Conservation (phyloP, 2,797 vertebrate genomes). For the Phoxinus dragarum region DNA sequence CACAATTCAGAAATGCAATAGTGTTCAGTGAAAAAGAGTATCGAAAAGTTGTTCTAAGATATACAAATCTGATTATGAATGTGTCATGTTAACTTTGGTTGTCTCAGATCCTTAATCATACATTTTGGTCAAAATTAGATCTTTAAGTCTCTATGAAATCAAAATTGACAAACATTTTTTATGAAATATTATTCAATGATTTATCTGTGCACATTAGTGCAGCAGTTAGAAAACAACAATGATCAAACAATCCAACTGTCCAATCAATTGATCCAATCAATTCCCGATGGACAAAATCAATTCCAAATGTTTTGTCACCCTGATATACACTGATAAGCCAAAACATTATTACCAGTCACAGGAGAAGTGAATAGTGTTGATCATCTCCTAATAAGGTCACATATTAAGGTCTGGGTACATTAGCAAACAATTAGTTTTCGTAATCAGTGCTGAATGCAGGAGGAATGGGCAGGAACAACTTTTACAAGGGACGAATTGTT, state of each 20-base stretch:
- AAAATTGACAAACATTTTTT: background rate
- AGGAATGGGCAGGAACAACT: too few relatives aligned
- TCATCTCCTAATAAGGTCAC: too few relatives aligned
- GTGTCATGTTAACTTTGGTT: background rate
- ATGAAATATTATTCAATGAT: background rate
- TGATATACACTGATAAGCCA: background rate
- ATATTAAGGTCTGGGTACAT: too few relatives aligned
- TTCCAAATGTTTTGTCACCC: background rate
- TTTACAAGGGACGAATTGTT: too few relatives aligned
- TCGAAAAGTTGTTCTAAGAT: background rate
- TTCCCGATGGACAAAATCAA: background rate
- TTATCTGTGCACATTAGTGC: background rate
- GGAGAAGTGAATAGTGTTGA: too few relatives aligned
- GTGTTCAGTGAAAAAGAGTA: background rate
- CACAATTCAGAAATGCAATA: background rate
- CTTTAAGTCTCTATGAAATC: background rate
- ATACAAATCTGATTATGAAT: background rate
- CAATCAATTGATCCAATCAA: background rate
- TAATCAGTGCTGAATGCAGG: too few relatives aligned
- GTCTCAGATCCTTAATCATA: background rate
- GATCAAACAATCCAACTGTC: background rate
- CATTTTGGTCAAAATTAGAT: background rate
- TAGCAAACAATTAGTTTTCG: too few relatives aligned
- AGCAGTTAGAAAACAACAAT: background rate
- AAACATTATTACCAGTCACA: too few relatives aligned